These are phyloP conservation scores for Urocolius indicus DNA, from an alignment of 2,113 vertebrate species.

Conservation along the genomic window DNA sequence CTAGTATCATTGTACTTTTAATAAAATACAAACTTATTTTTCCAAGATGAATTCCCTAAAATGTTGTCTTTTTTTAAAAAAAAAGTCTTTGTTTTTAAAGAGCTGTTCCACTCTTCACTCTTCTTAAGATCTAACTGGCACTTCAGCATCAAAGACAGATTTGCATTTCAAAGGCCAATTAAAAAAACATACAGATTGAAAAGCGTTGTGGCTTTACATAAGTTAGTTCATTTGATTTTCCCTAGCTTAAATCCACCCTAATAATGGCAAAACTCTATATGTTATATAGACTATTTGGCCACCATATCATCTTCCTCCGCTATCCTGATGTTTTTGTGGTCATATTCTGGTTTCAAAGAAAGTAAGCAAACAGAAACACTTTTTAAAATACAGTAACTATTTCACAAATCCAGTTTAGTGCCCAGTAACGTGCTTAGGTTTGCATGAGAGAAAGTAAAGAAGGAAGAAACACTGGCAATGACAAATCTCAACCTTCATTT, in stretches of 20 bases:
- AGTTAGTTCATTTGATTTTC: neutral
- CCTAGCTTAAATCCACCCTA: neutral
- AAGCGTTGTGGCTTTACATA: conserved; percentile 8
- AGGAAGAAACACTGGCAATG: neutral
- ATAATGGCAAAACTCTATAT: neutral
- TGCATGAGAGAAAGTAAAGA: neutral
- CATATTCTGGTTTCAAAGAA: neutral
- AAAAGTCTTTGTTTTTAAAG: neutral
- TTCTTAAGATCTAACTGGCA: neutral
- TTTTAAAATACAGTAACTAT: neutral
- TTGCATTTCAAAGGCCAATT: conserved; percentile 55
- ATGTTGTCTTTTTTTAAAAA: neutral
- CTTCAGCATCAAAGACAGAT: conserved; percentile 31
- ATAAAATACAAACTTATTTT: neutral
- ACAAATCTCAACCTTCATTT: neutral
- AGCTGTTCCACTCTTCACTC: neutral
- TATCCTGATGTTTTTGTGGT: neutral
- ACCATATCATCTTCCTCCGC: neutral
- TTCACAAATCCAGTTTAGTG: neutral
- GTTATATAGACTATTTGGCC: fast-evolving
- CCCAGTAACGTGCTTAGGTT: fast-evolving
- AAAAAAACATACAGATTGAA: conserved; percentile 14
- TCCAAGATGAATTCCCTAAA: neutral
- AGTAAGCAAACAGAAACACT: neutral
- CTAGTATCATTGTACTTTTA: neutral